These are phyloP conservation scores for Orthosia gothica DNA, from an alignment of 2,888 invertebrate genomes.

Conservation along the genomic window DNA sequence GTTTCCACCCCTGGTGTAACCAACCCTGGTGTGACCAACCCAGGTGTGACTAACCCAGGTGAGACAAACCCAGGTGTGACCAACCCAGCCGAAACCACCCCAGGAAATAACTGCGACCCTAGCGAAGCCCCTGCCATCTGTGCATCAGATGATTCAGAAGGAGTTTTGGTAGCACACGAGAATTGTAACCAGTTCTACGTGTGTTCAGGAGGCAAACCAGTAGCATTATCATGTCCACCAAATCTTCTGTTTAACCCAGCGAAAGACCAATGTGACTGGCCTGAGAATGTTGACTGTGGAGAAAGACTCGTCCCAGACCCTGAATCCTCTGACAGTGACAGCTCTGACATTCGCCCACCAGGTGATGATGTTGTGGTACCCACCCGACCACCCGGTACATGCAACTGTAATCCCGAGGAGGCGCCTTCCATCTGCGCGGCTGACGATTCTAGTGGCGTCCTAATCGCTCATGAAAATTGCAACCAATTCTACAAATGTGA, in stretches of 20 bases:
- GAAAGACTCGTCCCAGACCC: conserved; percentile 50
- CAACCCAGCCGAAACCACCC: not conserved
- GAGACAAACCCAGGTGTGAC: conserved; percentile 18
- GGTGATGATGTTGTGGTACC: conserved; percentile 28
- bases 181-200: conserved; percentile 76
- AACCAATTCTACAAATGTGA: conserved; percentile 76
- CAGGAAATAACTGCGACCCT: conserved; percentile 53
- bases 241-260: conserved; percentile 68
- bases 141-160: conserved; percentile 66
- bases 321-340: conserved; percentile 1
- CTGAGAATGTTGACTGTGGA: conserved; percentile 72
- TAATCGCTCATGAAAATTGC: conserved; percentile 75
- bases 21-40: not conserved
- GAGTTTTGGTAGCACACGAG: conserved; percentile 73
- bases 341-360: conserved; percentile 13
- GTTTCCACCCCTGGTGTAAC: not conserved
- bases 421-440: conserved; percentile 72
- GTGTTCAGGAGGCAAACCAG: conserved; percentile 69
- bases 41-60: conserved; percentile 16
- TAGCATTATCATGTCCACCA: conserved; percentile 57
- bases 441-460: conserved; percentile 65
- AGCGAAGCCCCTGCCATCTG: conserved; percentile 72
- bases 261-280: conserved; percentile 74
- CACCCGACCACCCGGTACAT: conserved; percentile 30
- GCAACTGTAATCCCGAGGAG: conserved; percentile 61